A percentile compares a stretch with the other conserved stretches of the same genome.
These are phyloP conservation scores for Phortica okadai DNA, from an alignment of 2,888 invertebrate species.

Conservation along the genomic window DNA sequence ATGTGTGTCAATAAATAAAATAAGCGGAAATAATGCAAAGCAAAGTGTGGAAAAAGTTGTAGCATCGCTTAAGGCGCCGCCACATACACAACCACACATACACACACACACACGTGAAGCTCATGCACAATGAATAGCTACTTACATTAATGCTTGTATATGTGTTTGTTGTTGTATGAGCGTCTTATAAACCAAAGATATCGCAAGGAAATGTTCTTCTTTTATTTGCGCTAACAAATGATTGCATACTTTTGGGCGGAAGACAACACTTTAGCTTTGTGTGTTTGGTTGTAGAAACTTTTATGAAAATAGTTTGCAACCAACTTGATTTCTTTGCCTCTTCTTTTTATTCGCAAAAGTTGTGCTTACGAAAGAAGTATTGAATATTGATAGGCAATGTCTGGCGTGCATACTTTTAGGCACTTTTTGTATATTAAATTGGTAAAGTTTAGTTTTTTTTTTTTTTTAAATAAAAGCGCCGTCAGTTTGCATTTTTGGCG, in stretches of 20 bases:
- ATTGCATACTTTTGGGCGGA: constrained; percentile 63
- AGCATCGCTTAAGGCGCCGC: constrained; percentile 55
- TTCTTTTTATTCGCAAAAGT: background rate
- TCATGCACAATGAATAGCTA: constrained; percentile 24
- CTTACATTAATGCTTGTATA: background rate
- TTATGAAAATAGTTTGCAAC: constrained; percentile 54
- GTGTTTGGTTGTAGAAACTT: constrained; percentile 44
- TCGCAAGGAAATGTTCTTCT: constrained; percentile 5
- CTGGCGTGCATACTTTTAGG: constrained; percentile 1
- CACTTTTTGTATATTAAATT: background rate
- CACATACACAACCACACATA: constrained; percentile 12
- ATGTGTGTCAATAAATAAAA: constrained; percentile 70
- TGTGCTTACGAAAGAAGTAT: background rate
- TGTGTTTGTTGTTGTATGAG: constrained; percentile 22
- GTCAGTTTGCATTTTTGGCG: constrained; percentile 1
- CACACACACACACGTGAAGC: background rate
- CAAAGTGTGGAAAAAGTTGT: constrained; percentile 47
- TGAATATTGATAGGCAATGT: constrained; percentile 10
- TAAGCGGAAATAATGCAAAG: constrained; percentile 44
- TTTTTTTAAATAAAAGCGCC: background rate
- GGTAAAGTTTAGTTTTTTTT: background rate
- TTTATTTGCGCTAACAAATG: constrained; percentile 44
- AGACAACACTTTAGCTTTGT: constrained; percentile 48
- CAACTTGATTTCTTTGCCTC: background rate
- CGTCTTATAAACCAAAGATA: constrained; percentile 29